Base-by-base conservation (phyloP, 2,113 vertebrate species). In the Lophius piscatorius region DNA sequence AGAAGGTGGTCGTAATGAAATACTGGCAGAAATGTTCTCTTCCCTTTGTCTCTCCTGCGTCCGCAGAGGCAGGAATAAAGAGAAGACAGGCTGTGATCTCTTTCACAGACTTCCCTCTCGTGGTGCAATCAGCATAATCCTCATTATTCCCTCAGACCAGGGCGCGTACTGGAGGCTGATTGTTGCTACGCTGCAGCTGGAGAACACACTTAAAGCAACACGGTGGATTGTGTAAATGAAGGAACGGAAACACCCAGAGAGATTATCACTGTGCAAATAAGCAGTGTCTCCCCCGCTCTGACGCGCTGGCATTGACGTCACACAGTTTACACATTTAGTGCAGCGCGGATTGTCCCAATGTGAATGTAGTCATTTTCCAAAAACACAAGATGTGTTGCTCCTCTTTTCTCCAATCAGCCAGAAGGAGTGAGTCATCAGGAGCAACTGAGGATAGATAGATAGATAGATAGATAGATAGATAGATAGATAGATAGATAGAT, bases 381-480 rank as follows among this genome's bases (percentile, higher is more conserved):
- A 18, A 20, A 23, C 22, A 36, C 63, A 22, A 35, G 13, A 23
- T 54, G 26, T 35, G 23, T 54, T 34, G 35, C 29, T 29, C 23
- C 49, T 56, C 73, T 38, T n/a, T n/a, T n/a, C n/a, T n/a, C n/a
- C n/a, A n/a, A n/a, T n/a, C n/a, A n/a, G n/a, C n/a, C n/a, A n/a
- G 59, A 72, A 54, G 65, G 80, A 60, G 60, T 88, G 84, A 87
- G 70, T 88, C 85, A 88, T 80, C 76, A 21, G 16, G 6, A 83
- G 74, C 59, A 78, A 63, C 62, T 60, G 38, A 10, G 29, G 29
- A 31, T 31, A 28, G 26, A 28, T 28, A 28, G 29, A 31, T 31
- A 31, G 29, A 31, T 6, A 31, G 29, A 31, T 2, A 31, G 29
- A 31, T 7, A 31, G 29, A 31, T 1, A 31, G 29, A 31, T 7